Percentiles rank a stretch among this genome's conserved stretches.
phyloP scores from a whole-genome alignment of 2,888 invertebrate genomes.

The Limnephilus lunatus region DNA sequence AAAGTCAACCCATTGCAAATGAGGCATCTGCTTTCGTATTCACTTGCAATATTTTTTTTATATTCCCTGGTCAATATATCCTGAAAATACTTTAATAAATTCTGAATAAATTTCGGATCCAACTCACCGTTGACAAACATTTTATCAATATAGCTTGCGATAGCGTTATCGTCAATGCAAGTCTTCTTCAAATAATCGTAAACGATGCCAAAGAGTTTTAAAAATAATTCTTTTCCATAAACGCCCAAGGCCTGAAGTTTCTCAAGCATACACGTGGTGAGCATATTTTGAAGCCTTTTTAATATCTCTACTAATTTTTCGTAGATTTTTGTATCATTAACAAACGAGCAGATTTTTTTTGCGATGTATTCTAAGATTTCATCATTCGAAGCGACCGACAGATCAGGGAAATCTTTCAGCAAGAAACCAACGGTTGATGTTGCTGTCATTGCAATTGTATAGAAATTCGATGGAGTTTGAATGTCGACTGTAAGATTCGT shows the following conservation, averaged over 20 bases:
- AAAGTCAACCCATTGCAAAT: slow-evolving; percentile 67
- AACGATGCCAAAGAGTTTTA: slow-evolving; percentile 73
- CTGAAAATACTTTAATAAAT: slow-evolving; percentile 71
- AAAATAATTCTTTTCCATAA: slow-evolving; percentile 73
- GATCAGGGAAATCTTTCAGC: slow-evolving; percentile 49
- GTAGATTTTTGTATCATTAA: neutral
- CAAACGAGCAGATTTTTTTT: slow-evolving; percentile 47
- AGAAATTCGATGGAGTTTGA: neutral
- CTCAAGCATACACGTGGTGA: slow-evolving; percentile 73
- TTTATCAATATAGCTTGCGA: slow-evolving; percentile 71
- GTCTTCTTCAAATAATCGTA: slow-evolving; percentile 73
- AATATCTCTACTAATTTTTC: slow-evolving; percentile 72
- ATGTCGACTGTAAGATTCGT: slow-evolving; percentile 68
- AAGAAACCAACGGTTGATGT: slow-evolving; percentile 30
- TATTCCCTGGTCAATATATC: slow-evolving; percentile 71
- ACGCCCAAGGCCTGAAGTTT: slow-evolving; percentile 70
- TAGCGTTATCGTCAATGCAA: slow-evolving; percentile 71
- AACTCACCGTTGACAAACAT: slow-evolving; percentile 75
- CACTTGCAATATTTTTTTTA: slow-evolving; percentile 70
- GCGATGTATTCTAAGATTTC: slow-evolving; percentile 67
- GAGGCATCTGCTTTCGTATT: slow-evolving; percentile 70
- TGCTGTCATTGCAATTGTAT: neutral
- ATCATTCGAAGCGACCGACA: slow-evolving; percentile 67
- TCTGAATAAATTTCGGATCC: slow-evolving; percentile 71
- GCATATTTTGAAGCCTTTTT: slow-evolving; percentile 72